Conservation (phyloP, 2,113 vertebrate species). For the Thalassoma bifasciatum region DNA sequence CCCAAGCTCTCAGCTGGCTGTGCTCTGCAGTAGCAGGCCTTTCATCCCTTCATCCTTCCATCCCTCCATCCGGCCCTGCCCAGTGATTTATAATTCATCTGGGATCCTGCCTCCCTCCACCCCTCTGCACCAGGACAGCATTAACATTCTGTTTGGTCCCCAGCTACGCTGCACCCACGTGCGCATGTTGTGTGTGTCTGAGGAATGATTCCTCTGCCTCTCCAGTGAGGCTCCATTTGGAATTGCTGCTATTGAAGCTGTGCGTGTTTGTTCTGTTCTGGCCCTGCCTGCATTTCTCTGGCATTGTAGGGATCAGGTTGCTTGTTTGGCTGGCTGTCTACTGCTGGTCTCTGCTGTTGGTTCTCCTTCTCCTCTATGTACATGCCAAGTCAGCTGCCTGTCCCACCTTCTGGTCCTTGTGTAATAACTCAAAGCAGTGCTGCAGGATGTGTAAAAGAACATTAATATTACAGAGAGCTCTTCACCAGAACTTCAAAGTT, state of each 20-base stretch:
- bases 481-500: slow-evolving; percentile 7
- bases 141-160: slow-evolving; percentile 82
- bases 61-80: slow-evolving; percentile 76
- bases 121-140: slow-evolving; percentile 79
- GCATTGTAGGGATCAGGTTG: slow-evolving; percentile 50
- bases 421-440: slow-evolving; percentile 37
- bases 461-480: background rate
- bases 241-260: slow-evolving; percentile 60
- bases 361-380: slow-evolving; percentile 36
- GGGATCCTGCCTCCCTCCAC: slow-evolving; percentile 76
- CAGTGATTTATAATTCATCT: slow-evolving; percentile 86
- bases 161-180: slow-evolving; percentile 73
- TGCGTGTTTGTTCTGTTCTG: slow-evolving; percentile 46
- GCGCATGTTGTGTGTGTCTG: slow-evolving; percentile 56
- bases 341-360: slow-evolving; percentile 39
- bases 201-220: slow-evolving; percentile 64
- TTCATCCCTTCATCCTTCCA: slow-evolving; percentile 71
- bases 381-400: slow-evolving; percentile 56
- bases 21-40: slow-evolving; percentile 73
- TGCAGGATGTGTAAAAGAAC: slow-evolving; percentile 22
- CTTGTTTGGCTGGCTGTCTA: slow-evolving; percentile 55
- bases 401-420: slow-evolving; percentile 31
- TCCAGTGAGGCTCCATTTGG: slow-evolving; percentile 67
- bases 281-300: slow-evolving; percentile 38
- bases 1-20: slow-evolving; percentile 67